Evolutionary conservation across 2,888 invertebrate species (phyloP), one percentile per base, ranked within the genome.

Genomic region (Malacosoma neustria): DNA sequence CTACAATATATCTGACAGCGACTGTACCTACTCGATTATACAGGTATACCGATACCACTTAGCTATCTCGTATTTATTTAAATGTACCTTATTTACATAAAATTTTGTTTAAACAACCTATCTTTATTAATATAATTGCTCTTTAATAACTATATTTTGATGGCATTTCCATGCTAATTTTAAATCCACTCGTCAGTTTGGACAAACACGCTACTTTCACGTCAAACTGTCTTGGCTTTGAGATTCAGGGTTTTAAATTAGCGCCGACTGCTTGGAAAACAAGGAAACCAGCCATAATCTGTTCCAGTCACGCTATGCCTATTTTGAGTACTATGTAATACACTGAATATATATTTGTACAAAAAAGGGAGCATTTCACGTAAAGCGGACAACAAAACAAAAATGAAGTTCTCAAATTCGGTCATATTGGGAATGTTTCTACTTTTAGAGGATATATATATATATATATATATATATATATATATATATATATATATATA

Each of bases 241-340:
- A 75, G 69, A 72, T 65, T 57, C 68, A 71, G 62, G 57, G 68
- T 72, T 74, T 79, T 72, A 75, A 80, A 80, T 74, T 71, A 75
- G 63, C 61, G 53, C 61, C 49, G 71, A 72, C 70, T 68, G 58
- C 57, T 61, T 57, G 64, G 63, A 62, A 69, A 59, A 61, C 60
- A 57, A 52, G 50, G 49, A 61, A 65, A 51, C 55, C 55, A 38
- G 41, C 58, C 61, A 52, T 69, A 72, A 72, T 70, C 61, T 61
- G 61, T 51, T 49, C 47, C 41, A 55, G 72, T 70, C 76, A 75
- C 73, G 77, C 63, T 42, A 72, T 40, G 40, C 45, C 40, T 40
- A 42, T 45, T 41, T 46, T 42, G 43, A 44, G 32, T 12, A 33
- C 39, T 41, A 36, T 30, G 37, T 32, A 34, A 15, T 34, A 11